A percentile compares a stretch with the other conserved stretches of the same genome.
phyloP scores from a whole-genome alignment of 2,888 invertebrate genomes.

The Platynereis dumerilii region DNA sequence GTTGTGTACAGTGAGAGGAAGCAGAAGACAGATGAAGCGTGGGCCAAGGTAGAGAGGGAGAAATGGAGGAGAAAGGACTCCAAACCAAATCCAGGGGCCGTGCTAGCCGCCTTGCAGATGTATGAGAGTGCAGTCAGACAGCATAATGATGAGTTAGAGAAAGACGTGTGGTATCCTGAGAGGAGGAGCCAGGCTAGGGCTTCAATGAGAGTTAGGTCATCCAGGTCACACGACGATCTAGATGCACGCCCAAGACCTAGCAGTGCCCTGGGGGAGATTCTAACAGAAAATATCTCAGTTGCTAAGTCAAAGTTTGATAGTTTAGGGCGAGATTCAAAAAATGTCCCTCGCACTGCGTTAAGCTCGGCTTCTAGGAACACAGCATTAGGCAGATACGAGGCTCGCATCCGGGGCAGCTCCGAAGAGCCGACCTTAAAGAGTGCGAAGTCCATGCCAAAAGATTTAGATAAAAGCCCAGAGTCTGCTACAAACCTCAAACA shows the following conservation, averaged over 20 bases:
- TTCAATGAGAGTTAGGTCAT: not conserved
- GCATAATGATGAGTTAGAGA: not conserved
- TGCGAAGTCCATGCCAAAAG: no score
- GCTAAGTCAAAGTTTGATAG: constrained; percentile 18
- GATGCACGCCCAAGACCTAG: not conserved
- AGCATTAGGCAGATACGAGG: constrained; percentile 29
- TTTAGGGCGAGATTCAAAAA: not conserved
- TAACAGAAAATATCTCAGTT: not conserved
- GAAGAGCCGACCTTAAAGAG: not conserved
- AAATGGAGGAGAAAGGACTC: constrained; percentile 29
- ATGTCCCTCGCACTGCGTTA: constrained; percentile 12
- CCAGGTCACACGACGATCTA: not conserved
- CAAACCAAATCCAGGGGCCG: constrained; percentile 31
- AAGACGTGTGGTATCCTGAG: not conserved
- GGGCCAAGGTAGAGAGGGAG: not conserved
- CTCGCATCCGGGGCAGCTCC: constrained; percentile 20
- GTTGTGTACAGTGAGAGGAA: no score
- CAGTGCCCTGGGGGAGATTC: not conserved
- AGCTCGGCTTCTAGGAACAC: constrained; percentile 4
- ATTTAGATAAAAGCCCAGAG: no score
- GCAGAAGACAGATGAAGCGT: no score
- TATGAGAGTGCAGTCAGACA: constrained; percentile 20
- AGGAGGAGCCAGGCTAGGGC: not conserved
- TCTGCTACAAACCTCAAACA: no score
- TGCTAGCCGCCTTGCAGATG: constrained; percentile 18